Conservation (phyloP, 2,888 invertebrate genomes). For the Ormyrus thymus region DNA sequence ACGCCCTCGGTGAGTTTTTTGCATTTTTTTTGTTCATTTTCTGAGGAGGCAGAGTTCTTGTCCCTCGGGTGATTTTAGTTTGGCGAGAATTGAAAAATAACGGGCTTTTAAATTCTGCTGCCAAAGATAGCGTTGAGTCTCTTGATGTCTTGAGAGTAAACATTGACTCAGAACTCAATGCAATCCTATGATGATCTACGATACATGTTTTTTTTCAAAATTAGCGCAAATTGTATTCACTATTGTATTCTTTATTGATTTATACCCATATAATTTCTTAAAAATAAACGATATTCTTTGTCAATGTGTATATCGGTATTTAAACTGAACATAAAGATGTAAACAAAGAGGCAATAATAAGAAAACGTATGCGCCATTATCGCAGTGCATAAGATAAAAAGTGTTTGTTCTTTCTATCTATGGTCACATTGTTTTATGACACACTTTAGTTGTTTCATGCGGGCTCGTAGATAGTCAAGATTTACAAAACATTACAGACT, state of each 20-base stretch:
- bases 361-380: not conserved
- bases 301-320: too few relatives aligned
- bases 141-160: too few relatives aligned
- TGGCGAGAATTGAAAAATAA: too few relatives aligned
- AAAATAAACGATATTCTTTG: not conserved
- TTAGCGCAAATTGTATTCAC: not conserved
- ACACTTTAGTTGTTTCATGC: slow-evolving; percentile 4
- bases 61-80: too few relatives aligned
- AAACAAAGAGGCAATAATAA: not conserved
- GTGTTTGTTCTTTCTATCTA: slow-evolving; percentile 16
- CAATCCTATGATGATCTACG: too few relatives aligned
- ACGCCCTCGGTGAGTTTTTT: slow-evolving; percentile 71
- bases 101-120: too few relatives aligned
- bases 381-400: slow-evolving; percentile 7
- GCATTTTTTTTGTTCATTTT: too few relatives aligned
- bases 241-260: not conserved
- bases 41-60: too few relatives aligned
- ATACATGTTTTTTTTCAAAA: too few relatives aligned
- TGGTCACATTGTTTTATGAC: slow-evolving; percentile 26
- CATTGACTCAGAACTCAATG: too few relatives aligned
- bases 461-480: slow-evolving; percentile 3
- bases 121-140: too few relatives aligned
- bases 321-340: too few relatives aligned
- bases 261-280: not conserved
- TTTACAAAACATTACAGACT: not conserved